Base-by-base conservation (phyloP, 2,888 invertebrate species). In the Machimus atricapillus region DNA sequence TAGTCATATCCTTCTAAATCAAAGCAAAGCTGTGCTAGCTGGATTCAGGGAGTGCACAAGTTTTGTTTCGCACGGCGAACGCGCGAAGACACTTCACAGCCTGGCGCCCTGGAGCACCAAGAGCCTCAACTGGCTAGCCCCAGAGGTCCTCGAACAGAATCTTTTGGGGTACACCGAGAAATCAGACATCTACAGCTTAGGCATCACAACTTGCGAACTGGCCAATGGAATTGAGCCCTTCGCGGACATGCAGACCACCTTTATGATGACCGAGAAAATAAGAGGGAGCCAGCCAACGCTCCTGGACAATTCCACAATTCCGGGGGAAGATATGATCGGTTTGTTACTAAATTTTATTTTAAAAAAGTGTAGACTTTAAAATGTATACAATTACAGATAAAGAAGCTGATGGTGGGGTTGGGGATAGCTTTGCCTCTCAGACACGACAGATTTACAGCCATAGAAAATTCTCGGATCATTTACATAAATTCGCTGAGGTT, bases 191-290 rank as follows among this genome's bases (percentile, higher is more conserved):
- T 98, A 98, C 91, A 98, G 98, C 88, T 91, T 98, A 73, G 98
- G 98, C 31, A 86, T 86, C 27, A 86, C 86, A 27, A 86, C 86
- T 9, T 86, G 86, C 23, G 98, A 98, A 93, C 93, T 97, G 87
- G 97, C 96, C 73, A 98, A 98, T 93, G 98, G 98, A 0, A 94
- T 96, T 46, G 96, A 97, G 89, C 98, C 98, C 0, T 98, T 97
- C 93, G 94, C 95, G 0, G 97, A 97, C 89, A 96, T 97, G 90
- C 95, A 96, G 7, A 95, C 95, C n/a, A 97, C 98, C 0, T 94
- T 98, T 90, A 98, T 98, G 97, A 94, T 98, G 89, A 96, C 97
- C 4, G 98, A 98, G 93, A 98, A 98, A 93, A 90, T 92, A 43
- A 94, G 97, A 86, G 98, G 98, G 0, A 94, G 94, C 90, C 94